Evolutionary conservation across 2,888 invertebrate genomes (phyloP).

Genomic region (Bedellia somnulentella): DNA sequence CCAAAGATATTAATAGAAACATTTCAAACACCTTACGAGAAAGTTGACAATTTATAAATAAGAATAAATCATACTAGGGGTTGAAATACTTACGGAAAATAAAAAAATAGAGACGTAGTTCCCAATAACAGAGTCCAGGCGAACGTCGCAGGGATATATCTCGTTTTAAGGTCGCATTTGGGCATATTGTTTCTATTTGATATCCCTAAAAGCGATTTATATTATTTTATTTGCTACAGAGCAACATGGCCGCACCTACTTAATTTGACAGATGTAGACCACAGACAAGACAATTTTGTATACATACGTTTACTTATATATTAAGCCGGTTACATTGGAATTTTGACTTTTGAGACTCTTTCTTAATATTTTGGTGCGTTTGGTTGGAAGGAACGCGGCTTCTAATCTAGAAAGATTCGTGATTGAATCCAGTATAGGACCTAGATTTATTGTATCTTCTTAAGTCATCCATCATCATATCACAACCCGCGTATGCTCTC

Average conservation of each 20-base stretch:
- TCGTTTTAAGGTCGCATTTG: constrained; percentile 95
- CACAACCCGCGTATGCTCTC: no score
- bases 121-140: constrained; percentile 95
- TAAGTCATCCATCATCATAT: no score
- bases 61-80: no score
- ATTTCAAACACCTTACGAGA: constrained; percentile 41
- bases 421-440: no score
- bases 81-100: constrained; percentile 93
- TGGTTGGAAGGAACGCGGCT: no score
- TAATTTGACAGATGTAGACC: constrained; percentile 42
- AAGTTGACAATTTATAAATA: constrained; percentile 52
- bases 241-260: constrained; percentile 67
- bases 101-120: constrained; percentile 93
- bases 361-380: no score
- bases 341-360: no score
- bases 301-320: no score
- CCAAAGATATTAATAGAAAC: constrained; percentile 42
- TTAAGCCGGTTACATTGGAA: no score
- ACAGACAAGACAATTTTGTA: no score
- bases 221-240: constrained; percentile 55
- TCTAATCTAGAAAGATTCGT: no score
- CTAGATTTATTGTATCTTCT: no score
- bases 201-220: constrained; percentile 42
- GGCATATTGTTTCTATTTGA: constrained; percentile 73
- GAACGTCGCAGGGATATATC: constrained; percentile 97